Evolutionary conservation across 2,113 vertebrate species (phyloP).

Genomic region (Pseudonaja textilis): DNA sequence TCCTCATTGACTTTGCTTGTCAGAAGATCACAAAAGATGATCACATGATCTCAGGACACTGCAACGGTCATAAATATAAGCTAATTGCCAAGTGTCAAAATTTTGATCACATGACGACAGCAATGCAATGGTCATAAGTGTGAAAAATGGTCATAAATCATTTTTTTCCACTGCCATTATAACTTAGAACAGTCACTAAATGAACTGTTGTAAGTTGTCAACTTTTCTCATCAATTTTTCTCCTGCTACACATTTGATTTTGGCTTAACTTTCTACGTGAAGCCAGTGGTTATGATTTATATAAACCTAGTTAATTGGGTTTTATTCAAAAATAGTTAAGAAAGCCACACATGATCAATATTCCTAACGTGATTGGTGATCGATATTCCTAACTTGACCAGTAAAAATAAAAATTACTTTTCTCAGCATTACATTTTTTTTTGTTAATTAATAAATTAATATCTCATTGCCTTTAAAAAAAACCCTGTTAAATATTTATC

Average conservation of each 20-base stretch:
- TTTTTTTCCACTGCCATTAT: neutral
- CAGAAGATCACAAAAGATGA: no score
- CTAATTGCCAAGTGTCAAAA: no score
- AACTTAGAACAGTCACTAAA: neutral
- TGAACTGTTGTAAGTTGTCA: neutral
- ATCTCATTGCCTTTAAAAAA: neutral
- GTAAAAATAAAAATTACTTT: neutral
- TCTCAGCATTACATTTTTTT: neutral
- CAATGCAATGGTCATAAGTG: no score
- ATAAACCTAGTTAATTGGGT: neutral
- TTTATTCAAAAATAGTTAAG: neutral
- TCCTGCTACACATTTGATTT: neutral
- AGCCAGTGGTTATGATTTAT: neutral
- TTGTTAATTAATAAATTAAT: neutral
- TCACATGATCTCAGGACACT: no score
- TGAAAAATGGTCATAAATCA: neutral
- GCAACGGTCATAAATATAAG: no score
- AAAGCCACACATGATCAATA: neutral
- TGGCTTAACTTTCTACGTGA: neutral
- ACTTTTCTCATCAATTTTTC: neutral
- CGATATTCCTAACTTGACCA: neutral
- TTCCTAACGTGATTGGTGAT: neutral
- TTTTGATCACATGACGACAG: no score
- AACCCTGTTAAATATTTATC: neutral
- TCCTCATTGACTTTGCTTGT: no score